phyloP scores from a whole-genome alignment of 2,797 vertebrate species.

The Periophthalmus magnuspinnatus region DNA sequence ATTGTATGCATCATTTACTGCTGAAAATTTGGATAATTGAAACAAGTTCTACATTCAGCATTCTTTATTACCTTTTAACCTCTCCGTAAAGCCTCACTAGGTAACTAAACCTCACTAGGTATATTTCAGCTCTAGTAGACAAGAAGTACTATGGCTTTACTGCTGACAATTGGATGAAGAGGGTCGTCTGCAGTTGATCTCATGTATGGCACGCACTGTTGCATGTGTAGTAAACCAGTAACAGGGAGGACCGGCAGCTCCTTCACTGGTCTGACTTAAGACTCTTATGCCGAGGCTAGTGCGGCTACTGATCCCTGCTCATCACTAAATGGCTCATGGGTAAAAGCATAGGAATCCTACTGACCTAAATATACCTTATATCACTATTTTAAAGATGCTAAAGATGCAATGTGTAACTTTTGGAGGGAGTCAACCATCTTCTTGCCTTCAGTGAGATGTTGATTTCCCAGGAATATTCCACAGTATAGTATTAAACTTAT shows the following conservation, averaged over 20 bases:
- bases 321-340: slow-evolving; percentile 62
- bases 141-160: slow-evolving; percentile 19
- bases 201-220: slow-evolving; percentile 37
- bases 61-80: slow-evolving; percentile 40
- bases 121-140: not conserved
- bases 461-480: not conserved
- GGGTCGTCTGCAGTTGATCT: slow-evolving; percentile 47
- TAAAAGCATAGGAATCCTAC: slow-evolving; percentile 34
- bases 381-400: not conserved
- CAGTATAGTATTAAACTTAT: not conserved
- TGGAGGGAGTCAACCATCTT: not conserved
- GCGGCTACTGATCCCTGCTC: slow-evolving; percentile 64
- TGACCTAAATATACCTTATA: slow-evolving; percentile 43
- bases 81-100: not conserved
- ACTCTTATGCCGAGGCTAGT: slow-evolving; percentile 52
- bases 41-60: slow-evolving; percentile 13
- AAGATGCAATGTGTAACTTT: not conserved
- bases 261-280: slow-evolving; percentile 58
- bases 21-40: slow-evolving; percentile 31
- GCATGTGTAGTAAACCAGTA: slow-evolving; percentile 34
- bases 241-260: slow-evolving; percentile 42
- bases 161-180: slow-evolving; percentile 44
- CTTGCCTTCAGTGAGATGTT: not conserved
- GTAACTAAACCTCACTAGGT: not conserved
- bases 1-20: slow-evolving; percentile 26